phyloP scores from a whole-genome alignment of 2,113 vertebrate genomes.

The Datnioides undecimradiatus region DNA sequence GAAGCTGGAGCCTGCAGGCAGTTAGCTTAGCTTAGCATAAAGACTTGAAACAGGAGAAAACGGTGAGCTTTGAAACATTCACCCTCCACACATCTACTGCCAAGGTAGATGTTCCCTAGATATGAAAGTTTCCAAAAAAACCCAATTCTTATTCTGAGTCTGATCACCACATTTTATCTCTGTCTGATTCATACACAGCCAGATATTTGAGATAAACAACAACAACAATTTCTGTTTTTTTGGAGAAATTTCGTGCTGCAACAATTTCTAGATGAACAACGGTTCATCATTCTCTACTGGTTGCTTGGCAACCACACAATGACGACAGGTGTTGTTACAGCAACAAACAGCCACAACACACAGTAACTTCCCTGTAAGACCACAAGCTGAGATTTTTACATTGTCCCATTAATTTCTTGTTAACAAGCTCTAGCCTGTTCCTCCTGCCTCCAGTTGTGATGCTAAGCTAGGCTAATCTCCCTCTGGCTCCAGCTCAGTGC shows the following conservation, averaged over 20 bases:
- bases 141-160: too few relatives aligned
- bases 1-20: not conserved
- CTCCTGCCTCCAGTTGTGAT: too few relatives aligned
- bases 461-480: not conserved
- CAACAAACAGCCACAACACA: not conserved
- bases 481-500: not conserved
- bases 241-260: too few relatives aligned
- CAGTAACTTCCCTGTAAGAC: not conserved
- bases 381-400: not conserved
- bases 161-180: not conserved
- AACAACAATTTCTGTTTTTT: too few relatives aligned
- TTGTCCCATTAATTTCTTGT: not conserved
- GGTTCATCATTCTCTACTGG: not conserved
- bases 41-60: not conserved
- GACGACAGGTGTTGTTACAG: not conserved
- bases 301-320: too few relatives aligned
- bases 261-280: too few relatives aligned
- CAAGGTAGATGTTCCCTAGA: too few relatives aligned
- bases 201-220: too few relatives aligned
- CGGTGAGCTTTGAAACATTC: too few relatives aligned
- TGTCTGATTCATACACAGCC: too few relatives aligned
- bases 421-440: not conserved
- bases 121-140: too few relatives aligned
- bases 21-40: not conserved
- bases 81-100: too few relatives aligned